Conservation (phyloP, 2,888 invertebrate genomes). For the Lepidonotus clava region DNA sequence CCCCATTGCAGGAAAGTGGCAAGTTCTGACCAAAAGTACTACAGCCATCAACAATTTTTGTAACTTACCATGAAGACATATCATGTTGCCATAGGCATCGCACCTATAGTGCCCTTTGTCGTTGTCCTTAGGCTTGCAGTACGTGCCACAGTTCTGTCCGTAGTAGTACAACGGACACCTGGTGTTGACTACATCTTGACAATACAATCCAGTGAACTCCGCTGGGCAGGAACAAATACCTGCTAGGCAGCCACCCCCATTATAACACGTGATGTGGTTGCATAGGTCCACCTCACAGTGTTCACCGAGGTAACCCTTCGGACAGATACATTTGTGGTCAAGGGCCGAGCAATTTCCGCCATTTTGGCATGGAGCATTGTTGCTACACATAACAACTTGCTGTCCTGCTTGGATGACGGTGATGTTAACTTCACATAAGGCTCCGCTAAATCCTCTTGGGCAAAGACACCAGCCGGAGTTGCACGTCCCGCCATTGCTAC, state of each 20-base stretch:
- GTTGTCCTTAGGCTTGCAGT: background rate
- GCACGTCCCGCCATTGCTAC: background rate
- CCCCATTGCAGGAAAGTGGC: no score
- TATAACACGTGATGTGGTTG: background rate
- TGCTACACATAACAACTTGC: background rate
- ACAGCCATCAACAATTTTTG: no score
- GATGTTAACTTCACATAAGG: background rate
- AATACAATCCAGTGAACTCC: background rate
- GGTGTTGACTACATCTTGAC: background rate
- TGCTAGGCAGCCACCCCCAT: background rate
- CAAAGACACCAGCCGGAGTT: background rate
- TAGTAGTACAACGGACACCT: background rate
- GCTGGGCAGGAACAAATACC: background rate
- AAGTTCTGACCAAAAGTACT: no score
- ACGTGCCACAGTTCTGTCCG: background rate
- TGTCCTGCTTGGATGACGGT: background rate
- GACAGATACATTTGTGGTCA: background rate
- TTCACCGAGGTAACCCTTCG: background rate
- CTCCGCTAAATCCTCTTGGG: background rate
- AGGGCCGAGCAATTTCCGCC: background rate
- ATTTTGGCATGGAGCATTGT: background rate
- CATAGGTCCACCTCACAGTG: background rate
- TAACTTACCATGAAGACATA: background rate
- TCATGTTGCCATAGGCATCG: background rate
- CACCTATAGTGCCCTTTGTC: background rate